phyloP scores from a whole-genome alignment of 2,888 invertebrate genomes.

The Nomada fucata region DNA sequence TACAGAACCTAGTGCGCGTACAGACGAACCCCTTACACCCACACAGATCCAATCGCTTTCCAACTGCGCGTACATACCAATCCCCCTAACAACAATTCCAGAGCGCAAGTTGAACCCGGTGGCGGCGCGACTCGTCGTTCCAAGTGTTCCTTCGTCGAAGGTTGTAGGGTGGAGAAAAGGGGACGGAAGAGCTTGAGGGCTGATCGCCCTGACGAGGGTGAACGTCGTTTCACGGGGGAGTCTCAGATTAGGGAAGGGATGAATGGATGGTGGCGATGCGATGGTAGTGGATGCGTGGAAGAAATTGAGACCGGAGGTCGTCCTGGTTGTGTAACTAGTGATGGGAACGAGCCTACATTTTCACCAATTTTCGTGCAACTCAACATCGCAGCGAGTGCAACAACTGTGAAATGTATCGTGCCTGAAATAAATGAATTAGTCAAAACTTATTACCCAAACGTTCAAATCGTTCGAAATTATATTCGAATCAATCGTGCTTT shows the following conservation, averaged over 20 bases:
- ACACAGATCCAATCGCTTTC: too few relatives aligned
- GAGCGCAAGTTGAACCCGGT: neutral
- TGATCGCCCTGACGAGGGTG: constrained; percentile 37
- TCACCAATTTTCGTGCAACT: too few relatives aligned
- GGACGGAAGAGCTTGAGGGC: constrained; percentile 32
- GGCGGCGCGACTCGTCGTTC: constrained; percentile 42
- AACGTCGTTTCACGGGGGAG: constrained; percentile 36
- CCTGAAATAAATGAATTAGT: too few relatives aligned
- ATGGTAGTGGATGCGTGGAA: constrained; percentile 46
- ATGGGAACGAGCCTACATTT: too few relatives aligned
- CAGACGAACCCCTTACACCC: too few relatives aligned
- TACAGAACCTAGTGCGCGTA: too few relatives aligned
- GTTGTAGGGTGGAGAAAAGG: constrained; percentile 11
- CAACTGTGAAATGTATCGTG: too few relatives aligned
- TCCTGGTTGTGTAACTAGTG: constrained; percentile 14
- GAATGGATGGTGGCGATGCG: constrained; percentile 45
- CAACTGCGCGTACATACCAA: neutral
- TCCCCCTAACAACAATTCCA: neutral
- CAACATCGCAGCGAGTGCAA: too few relatives aligned
- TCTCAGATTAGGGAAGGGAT: constrained; percentile 41
- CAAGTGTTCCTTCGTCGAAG: constrained; percentile 29
- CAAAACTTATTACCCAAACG: too few relatives aligned
- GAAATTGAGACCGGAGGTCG: constrained; percentile 54
- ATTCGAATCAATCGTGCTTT: too few relatives aligned
- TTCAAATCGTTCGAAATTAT: too few relatives aligned